Conservation (phyloP, 1,140 invertebrate genomes). For the Parasteatoda tepidariorum region DNA sequence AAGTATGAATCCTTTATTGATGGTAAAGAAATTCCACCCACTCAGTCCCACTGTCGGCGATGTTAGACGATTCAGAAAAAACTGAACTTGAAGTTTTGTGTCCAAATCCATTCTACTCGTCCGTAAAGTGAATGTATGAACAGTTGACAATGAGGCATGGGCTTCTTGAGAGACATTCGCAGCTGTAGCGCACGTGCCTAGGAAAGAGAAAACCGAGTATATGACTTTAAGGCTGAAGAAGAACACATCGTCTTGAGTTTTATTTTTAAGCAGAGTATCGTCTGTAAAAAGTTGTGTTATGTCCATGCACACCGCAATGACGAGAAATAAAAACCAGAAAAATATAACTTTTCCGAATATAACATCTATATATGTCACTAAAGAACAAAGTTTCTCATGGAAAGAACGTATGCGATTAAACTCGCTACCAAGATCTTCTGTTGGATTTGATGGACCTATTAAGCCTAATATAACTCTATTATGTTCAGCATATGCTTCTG, state of each 20-base stretch:
- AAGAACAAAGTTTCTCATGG: conserved; percentile 61
- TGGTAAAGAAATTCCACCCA: conserved; percentile 63
- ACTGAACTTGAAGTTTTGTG: conserved; percentile 61
- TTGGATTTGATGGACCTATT: background rate
- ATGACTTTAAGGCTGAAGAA: conserved; percentile 61
- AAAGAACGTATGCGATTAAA: conserved; percentile 52
- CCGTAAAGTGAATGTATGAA: conserved; percentile 59
- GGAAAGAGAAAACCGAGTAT: conserved; percentile 61
- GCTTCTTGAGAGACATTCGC: conserved; percentile 59
- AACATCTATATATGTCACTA: conserved; percentile 55
- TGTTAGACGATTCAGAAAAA: conserved; percentile 58
- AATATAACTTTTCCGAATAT: conserved; percentile 62
- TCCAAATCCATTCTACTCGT: conserved; percentile 57
- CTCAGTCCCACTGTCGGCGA: conserved; percentile 58
- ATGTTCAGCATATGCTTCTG: conserved; percentile 54
- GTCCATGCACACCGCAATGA: conserved; percentile 60
- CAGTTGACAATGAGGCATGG: conserved; percentile 52
- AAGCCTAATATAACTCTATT: conserved; percentile 52
- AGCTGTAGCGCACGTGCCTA: conserved; percentile 61
- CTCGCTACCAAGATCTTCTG: conserved; percentile 39
- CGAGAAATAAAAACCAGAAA: conserved; percentile 60
- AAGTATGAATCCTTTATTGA: conserved; percentile 62
- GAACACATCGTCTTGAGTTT: conserved; percentile 60
- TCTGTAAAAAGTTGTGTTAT: conserved; percentile 62
- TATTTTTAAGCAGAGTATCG: conserved; percentile 60